Conservation (phyloP, 1,140 invertebrate species). For the Matsumurasca onukii region DNA sequence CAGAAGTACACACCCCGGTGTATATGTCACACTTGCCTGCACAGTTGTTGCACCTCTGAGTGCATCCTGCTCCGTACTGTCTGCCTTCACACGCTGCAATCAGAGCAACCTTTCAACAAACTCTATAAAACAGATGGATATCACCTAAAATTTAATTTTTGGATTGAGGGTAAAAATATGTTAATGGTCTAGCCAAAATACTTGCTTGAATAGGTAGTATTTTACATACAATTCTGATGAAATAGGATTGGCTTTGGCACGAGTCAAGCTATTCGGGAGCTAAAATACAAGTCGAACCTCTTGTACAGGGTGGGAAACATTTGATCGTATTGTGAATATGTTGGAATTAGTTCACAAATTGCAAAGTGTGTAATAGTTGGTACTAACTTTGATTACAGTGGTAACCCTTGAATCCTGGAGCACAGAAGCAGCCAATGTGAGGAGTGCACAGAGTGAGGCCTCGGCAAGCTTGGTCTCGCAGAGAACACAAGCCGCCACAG, state of each 20-base stretch:
- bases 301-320: too few relatives aligned
- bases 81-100: conserved; percentile 19
- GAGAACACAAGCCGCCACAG: conserved; percentile 31
- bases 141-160: too few relatives aligned
- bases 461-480: conserved; percentile 19
- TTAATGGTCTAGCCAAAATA: too few relatives aligned
- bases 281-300: too few relatives aligned
- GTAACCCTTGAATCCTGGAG: conserved; percentile 30
- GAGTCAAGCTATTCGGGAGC: too few relatives aligned
- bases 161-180: too few relatives aligned
- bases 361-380: neutral
- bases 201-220: too few relatives aligned
- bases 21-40: conserved; percentile 24
- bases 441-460: conserved; percentile 28
- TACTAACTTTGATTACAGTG: conserved; percentile 29
- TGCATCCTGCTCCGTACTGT: conserved; percentile 28
- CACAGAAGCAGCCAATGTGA: conserved; percentile 31
- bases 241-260: too few relatives aligned
- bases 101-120: neutral
- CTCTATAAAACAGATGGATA: too few relatives aligned
- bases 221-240: too few relatives aligned
- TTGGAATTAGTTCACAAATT: neutral
- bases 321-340: too few relatives aligned
- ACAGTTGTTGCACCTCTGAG: conserved; percentile 25
- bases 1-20: conserved; percentile 23